A percentile compares a stretch with the other conserved stretches of the same genome.
Evolutionary conservation across 2,113 vertebrate species (phyloP).

Genomic region (Neoarius graeffei): DNA sequence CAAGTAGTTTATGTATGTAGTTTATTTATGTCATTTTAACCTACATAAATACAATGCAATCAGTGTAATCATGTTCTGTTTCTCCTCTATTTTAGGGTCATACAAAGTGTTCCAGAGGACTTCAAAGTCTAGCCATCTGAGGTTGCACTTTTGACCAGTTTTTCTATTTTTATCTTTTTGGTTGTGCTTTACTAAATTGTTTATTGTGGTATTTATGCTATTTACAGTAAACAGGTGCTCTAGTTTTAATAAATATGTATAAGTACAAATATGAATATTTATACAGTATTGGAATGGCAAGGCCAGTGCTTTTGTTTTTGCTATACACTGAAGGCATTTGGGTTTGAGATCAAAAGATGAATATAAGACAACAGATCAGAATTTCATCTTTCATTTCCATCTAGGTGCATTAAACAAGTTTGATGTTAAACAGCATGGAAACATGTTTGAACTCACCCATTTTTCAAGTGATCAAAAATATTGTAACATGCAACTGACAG

Average conservation of each 20-base stretch:
- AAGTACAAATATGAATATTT: neutral
- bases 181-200: neutral
- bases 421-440: too few species aligned
- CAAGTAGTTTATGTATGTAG: too few species aligned
- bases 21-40: too few species aligned
- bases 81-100: conserved; percentile 75
- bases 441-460: too few species aligned
- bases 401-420: too few species aligned
- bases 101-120: conserved; percentile 83
- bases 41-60: neutral
- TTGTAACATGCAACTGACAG: too few species aligned
- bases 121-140: conserved; percentile 77
- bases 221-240: neutral
- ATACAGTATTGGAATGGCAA: neutral
- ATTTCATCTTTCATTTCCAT: too few species aligned
- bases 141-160: conserved; percentile 66
- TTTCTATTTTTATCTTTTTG: neutral
- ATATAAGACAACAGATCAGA: neutral
- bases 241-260: neutral
- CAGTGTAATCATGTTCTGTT: neutral
- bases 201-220: neutral
- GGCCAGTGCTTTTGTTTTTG: neutral
- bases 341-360: neutral
- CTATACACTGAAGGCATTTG: neutral
- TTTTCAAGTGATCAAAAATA: neutral